Evolutionary conservation across 1,140 invertebrate genomes (phyloP), one percentile per base, ranked within the genome.

Genomic region (Diplogasteroides magnus): DNA sequence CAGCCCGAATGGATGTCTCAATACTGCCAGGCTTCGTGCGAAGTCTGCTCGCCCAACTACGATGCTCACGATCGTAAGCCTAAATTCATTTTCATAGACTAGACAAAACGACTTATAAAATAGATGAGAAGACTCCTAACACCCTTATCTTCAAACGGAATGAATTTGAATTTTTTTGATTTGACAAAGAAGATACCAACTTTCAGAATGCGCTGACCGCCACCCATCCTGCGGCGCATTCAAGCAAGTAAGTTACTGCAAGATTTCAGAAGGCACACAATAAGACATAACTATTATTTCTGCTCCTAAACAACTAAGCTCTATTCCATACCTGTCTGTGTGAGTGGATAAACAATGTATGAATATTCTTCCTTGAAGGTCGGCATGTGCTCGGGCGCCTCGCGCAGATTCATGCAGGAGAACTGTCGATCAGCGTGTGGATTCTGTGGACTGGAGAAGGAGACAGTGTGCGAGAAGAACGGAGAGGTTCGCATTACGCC

Each of bases 341-440:
- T n/a, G n/a, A n/a, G n/a, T n/a, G n/a, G n/a, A n/a, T n/a, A n/a
- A n/a, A n/a, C n/a, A n/a, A n/a, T n/a, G n/a, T n/a, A n/a, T 14
- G 59, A 58, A 23, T 73, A 65, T 70, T 31, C 25, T 31, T 58
- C 26, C 19, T 74, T 61, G 68, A 63, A 71, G 58, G 68, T 63
- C 25, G 62, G 73, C 63, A 77, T 73, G 60, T 70, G 57, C 37
- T 31, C 14, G n/a, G 72, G 74, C n/a, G 71, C 74, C 56, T 78
- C 72, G 23, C 68, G 64, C 31, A 65, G 74, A 31, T 81, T 83
- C 64, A 76, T 81, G 77, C 64, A 77, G 31, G 79, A 83, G 61
- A 81, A 81, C 57, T 81, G 79, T 56, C 73, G 79, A 25, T n/a
- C 71, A 29, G 71, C 59, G 56, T 81, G 79, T 64, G 70, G 66